Conservation (phyloP, 2,888 invertebrate genomes). For the Philopedon plagiatum region DNA sequence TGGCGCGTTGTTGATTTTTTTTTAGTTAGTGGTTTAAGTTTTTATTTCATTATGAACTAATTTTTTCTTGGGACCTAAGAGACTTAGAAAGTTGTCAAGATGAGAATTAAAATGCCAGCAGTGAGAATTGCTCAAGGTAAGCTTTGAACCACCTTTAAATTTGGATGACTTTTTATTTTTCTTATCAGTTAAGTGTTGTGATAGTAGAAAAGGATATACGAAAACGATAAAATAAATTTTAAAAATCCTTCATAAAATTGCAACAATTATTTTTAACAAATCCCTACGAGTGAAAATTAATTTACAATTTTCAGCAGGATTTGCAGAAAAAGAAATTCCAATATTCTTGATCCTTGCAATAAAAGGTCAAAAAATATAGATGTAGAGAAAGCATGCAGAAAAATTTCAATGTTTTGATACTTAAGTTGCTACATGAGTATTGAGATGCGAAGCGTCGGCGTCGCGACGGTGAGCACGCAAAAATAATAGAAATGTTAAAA, state of each 20-base stretch:
- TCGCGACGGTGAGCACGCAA: background rate
- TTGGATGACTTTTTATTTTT: background rate
- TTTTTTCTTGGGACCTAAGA: slow-evolving; percentile 40
- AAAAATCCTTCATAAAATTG: too few relatives aligned
- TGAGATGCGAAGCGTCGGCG: background rate
- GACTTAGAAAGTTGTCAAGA: slow-evolving; percentile 73
- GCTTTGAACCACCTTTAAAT: slow-evolving; percentile 59
- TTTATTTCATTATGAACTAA: slow-evolving; percentile 50
- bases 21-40: slow-evolving; percentile 48
- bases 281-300: too few relatives aligned
- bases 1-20: slow-evolving; percentile 45
- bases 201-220: background rate
- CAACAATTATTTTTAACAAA: too few relatives aligned
- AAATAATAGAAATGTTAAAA: too few relatives aligned
- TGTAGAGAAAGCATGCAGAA: too few relatives aligned
- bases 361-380: too few relatives aligned
- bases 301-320: too few relatives aligned
- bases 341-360: too few relatives aligned
- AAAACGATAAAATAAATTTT: too few relatives aligned
- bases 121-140: slow-evolving; percentile 97
- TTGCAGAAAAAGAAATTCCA: too few relatives aligned
- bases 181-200: background rate
- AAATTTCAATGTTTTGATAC: too few relatives aligned
- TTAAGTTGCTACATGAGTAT: too few relatives aligned
- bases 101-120: slow-evolving; percentile 98